A percentile compares a stretch with the other conserved stretches of the same genome.
Conservation (phyloP, 2,797 vertebrate species). For the Clangula hyemalis region DNA sequence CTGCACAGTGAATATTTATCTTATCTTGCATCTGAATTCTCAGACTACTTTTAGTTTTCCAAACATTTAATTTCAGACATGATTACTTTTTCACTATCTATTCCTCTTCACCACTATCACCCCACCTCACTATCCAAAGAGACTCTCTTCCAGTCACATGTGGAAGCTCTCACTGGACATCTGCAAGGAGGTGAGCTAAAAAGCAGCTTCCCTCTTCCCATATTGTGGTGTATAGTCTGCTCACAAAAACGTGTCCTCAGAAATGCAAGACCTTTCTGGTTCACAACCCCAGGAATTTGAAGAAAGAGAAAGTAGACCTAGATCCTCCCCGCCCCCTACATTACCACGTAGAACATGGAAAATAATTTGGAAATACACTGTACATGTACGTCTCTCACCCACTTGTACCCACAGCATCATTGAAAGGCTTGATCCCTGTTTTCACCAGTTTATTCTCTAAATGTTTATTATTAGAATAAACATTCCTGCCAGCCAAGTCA, state of each 20-base stretch:
- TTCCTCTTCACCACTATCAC: background rate
- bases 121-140: background rate
- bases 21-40: background rate
- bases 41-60: background rate
- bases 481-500: background rate
- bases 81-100: background rate
- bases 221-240: background rate
- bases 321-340: background rate
- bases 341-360: background rate
- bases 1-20: background rate
- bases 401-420: background rate
- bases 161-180: background rate
- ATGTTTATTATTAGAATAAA: background rate
- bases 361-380: background rate
- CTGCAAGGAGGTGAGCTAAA: background rate
- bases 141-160: rapidly evolving
- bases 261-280: background rate
- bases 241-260: background rate
- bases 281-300: background rate
- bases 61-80: background rate
- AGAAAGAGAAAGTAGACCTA: background rate
- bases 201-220: background rate
- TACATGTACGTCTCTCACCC: background rate
- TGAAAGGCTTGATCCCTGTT: background rate
- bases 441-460: background rate